Evolutionary conservation across 1,140 invertebrate genomes (phyloP), one percentile per base, ranked within the genome.

Genomic region (Limonius californicus): DNA sequence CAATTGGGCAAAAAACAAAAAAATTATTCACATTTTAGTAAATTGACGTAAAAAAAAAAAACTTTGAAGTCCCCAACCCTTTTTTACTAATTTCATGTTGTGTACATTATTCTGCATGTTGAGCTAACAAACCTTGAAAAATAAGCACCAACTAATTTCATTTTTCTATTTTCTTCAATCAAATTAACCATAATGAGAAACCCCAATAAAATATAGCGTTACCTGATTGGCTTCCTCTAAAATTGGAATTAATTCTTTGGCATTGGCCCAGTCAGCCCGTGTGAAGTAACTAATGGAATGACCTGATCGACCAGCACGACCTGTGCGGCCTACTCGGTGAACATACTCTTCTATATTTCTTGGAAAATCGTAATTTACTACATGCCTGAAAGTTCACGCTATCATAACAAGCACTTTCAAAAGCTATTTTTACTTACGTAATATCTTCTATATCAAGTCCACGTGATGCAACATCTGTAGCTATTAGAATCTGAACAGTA

Each of bases 371-470:
- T 87, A 91, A 76, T 97, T 97, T 12, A 94, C 80, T 1, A 94
- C 89, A 76, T 89, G 81, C 1, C 86, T 88, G 69, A 54, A 30
- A 55, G n/a, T n/a, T n/a, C n/a, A n/a, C n/a, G n/a, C n/a, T n/a
- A 95, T 91, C 76, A 75, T 20, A 75, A 78, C 62, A 55, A 54
- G 21, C 4, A 55, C 12, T 19, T 45, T 27, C 61, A 67, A 70
- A 54, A 4, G 63, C 57, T 63, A 39, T 12, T 58, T 21, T 12
- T 53, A 83, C 89, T 81, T 85, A 93, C 80, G 92, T 94, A 2
- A 97, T 84, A 73, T 96, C 92, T 74, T 90, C 88, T 35, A 97
- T 94, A 76, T 98, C 94, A 47, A 97, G 84, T 21, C 95, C 94
- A 67, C 94, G 81, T 21, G 92, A 93, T 0, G 93, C 94, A 14